These are phyloP conservation scores for Piezodorus guildinii DNA, from an alignment of 1,140 invertebrate genomes.

Conservation along the genomic window DNA sequence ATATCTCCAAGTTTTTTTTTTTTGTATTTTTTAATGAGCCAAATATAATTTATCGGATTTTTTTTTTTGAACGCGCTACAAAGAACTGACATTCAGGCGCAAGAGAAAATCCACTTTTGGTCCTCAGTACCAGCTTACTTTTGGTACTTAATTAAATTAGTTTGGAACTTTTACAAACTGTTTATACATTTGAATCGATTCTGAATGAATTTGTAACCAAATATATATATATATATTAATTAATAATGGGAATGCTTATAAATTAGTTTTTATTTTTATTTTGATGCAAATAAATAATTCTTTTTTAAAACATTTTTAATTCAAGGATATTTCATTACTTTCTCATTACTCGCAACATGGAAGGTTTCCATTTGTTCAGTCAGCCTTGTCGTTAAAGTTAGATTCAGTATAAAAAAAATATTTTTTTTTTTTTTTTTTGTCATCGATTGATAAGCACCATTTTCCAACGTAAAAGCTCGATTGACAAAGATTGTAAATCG, in stretches of 20 bases:
- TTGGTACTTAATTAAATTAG: constrained; percentile 1
- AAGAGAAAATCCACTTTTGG: constrained; percentile 4
- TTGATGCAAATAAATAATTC: no score
- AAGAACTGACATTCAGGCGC: neutral
- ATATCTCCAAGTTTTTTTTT: no score
- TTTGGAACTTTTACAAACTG: constrained; percentile 1
- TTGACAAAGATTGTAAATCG: neutral
- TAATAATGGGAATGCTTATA: no score
- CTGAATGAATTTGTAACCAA: no score
- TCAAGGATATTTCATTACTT: no score
- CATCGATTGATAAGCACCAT: constrained; percentile 15
- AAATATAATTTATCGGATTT: no score
- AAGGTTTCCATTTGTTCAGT: neutral
- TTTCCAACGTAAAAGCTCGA: constrained; percentile 2
- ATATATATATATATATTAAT: no score
- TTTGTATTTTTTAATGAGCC: no score
- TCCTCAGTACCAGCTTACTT: constrained; percentile 20
- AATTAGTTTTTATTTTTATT: no score
- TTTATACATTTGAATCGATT: no score
- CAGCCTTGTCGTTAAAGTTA: neutral
- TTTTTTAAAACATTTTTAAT: no score
- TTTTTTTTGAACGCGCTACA: neutral
- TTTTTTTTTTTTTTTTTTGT: neutral
- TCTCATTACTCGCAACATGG: no score
- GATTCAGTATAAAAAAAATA: constrained; percentile 2